Evolutionary conservation across 2,888 invertebrate species (phyloP).

Genomic region (Troilus luridus): DNA sequence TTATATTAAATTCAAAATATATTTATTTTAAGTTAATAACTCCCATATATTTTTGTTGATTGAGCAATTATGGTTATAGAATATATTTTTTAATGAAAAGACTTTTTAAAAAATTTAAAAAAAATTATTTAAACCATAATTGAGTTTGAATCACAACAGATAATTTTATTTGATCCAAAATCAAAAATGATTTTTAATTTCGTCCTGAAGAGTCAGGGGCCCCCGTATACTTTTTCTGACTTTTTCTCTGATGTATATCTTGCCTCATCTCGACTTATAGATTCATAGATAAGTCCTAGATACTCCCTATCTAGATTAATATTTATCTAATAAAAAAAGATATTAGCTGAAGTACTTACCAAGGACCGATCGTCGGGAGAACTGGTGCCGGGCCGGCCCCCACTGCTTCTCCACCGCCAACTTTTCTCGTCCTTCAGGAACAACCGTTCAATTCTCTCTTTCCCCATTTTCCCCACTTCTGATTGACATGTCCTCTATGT

Average conservation of each 20-base stretch:
- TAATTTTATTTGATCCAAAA: background rate
- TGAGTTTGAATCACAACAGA: too few relatives aligned
- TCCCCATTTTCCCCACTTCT: slow-evolving; percentile 25
- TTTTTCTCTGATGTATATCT: background rate
- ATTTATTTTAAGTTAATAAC: too few relatives aligned
- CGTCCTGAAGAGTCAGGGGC: background rate
- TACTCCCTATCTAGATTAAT: background rate
- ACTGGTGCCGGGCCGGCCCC: slow-evolving; percentile 17
- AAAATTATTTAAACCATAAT: too few relatives aligned
- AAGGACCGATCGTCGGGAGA: background rate
- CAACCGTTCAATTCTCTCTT: slow-evolving; percentile 20
- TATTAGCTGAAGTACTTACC: background rate
- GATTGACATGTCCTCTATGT: background rate
- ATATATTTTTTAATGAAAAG: too few relatives aligned
- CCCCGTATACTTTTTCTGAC: background rate
- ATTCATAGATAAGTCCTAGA: background rate
- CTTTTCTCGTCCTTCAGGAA: slow-evolving; percentile 44
- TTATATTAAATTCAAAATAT: too few relatives aligned
- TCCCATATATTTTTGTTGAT: too few relatives aligned
- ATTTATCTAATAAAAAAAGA: background rate
- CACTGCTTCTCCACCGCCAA: background rate
- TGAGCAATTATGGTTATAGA: too few relatives aligned
- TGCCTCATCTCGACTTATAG: background rate
- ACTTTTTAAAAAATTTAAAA: too few relatives aligned
- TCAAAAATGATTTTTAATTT: background rate